Evolutionary conservation across 2,888 invertebrate genomes (phyloP).

Genomic region (Epinotia bilunana): DNA sequence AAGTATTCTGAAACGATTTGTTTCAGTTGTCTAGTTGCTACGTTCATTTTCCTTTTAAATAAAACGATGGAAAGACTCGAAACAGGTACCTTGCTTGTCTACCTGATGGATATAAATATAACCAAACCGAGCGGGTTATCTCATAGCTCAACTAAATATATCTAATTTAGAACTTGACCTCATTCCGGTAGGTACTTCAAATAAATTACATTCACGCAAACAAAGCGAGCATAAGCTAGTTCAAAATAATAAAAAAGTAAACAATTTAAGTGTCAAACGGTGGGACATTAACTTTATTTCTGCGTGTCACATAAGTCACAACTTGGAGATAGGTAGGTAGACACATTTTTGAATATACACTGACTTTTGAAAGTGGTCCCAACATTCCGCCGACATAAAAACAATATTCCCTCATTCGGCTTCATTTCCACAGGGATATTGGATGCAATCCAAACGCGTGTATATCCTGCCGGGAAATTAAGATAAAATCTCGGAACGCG

Average conservation of each 20-base stretch:
- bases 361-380: slow-evolving; percentile 21
- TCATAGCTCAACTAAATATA: too few relatives aligned
- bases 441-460: slow-evolving; percentile 48
- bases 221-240: too few relatives aligned
- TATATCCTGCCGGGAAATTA: slow-evolving; percentile 52
- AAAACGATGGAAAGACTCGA: neutral
- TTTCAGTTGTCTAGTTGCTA: neutral
- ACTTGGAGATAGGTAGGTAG: neutral
- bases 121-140: too few relatives aligned
- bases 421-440: slow-evolving; percentile 46
- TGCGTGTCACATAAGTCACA: too few relatives aligned
- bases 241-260: too few relatives aligned
- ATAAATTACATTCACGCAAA: too few relatives aligned
- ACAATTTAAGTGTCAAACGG: too few relatives aligned
- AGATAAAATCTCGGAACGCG: slow-evolving; percentile 48
- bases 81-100: too few relatives aligned
- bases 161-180: too few relatives aligned
- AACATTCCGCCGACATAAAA: slow-evolving; percentile 27
- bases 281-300: too few relatives aligned
- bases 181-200: too few relatives aligned
- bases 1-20: neutral
- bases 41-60: neutral
- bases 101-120: too few relatives aligned
- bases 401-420: slow-evolving; percentile 40
- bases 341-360: neutral